A percentile compares a stretch with the other conserved stretches of the same genome.
phyloP scores from a whole-genome alignment of 2,888 invertebrate genomes.

The Brachypalpus laphriformis region DNA sequence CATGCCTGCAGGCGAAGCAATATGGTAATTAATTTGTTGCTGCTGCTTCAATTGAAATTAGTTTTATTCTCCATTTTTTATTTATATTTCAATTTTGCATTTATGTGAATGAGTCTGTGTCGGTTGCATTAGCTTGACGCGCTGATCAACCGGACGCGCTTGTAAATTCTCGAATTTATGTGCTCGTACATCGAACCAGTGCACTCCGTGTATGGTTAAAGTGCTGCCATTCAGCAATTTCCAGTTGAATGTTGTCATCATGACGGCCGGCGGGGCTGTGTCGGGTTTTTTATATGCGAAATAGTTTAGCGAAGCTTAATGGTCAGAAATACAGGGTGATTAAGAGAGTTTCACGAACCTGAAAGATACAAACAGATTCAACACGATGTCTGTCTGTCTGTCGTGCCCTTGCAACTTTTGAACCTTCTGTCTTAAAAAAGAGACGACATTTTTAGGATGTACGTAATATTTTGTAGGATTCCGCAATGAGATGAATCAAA shows the following conservation, averaged over 20 bases:
- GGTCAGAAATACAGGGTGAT: neutral
- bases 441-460: too few species aligned
- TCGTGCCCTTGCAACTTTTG: too few species aligned
- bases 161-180: neutral
- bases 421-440: too few species aligned
- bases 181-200: neutral
- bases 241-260: slow-evolving; percentile 47
- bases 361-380: too few species aligned
- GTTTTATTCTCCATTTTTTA: slow-evolving; percentile 24
- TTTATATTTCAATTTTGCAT: slow-evolving; percentile 18
- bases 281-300: slow-evolving; percentile 33
- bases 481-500: too few species aligned
- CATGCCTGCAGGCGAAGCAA: slow-evolving; percentile 37
- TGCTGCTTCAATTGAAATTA: slow-evolving; percentile 68
- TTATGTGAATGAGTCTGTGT: slow-evolving; percentile 14
- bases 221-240: slow-evolving; percentile 28
- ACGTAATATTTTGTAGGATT: too few species aligned
- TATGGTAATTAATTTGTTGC: slow-evolving; percentile 69
- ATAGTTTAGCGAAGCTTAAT: neutral
- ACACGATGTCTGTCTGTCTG: too few species aligned
- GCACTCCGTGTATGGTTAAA: slow-evolving; percentile 8
- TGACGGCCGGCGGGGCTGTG: slow-evolving; percentile 8
- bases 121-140: slow-evolving; percentile 7
- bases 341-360: neutral
- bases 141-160: slow-evolving; percentile 43